A percentile compares a stretch with the other conserved stretches of the same genome.
phyloP scores from a whole-genome alignment of 2,797 vertebrate species.

The Adelosebastes latens region DNA sequence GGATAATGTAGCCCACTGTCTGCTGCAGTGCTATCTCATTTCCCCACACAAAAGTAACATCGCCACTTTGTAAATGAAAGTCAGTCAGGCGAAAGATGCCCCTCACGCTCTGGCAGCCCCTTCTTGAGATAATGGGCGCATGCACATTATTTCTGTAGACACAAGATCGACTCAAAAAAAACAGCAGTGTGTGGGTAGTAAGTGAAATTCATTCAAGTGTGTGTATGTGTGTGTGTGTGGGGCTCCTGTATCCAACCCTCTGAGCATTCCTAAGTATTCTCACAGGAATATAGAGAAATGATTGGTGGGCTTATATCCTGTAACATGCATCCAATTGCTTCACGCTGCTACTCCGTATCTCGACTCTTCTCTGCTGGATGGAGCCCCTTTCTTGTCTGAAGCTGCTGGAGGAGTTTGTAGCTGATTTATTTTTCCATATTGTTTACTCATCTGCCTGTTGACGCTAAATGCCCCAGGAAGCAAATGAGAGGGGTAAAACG shows the following conservation, averaged over 20 bases:
- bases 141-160: constrained; percentile 70
- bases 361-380: constrained; percentile 24
- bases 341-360: constrained; percentile 21
- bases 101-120: constrained; percentile 69
- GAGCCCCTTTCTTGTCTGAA: neutral
- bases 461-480: constrained; percentile 28
- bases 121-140: constrained; percentile 72
- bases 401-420: constrained; percentile 8
- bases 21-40: constrained; percentile 76
- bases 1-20: constrained; percentile 74
- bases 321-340: constrained; percentile 36
- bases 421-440: neutral
- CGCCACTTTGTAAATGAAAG: constrained; percentile 80
- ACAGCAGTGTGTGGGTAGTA: constrained; percentile 56
- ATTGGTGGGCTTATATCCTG: constrained; percentile 40
- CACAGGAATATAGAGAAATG: constrained; percentile 36
- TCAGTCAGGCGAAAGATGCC: constrained; percentile 73
- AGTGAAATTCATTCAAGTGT: constrained; percentile 60
- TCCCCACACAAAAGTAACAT: constrained; percentile 78
- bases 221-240: neutral
- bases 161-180: constrained; percentile 59
- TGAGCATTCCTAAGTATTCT: constrained; percentile 47
- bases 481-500: constrained; percentile 16
- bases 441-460: constrained; percentile 58
- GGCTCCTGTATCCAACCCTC: constrained; percentile 24